Base-by-base conservation (phyloP, 1,140 invertebrate genomes). In the Hormaphis cornu region DNA sequence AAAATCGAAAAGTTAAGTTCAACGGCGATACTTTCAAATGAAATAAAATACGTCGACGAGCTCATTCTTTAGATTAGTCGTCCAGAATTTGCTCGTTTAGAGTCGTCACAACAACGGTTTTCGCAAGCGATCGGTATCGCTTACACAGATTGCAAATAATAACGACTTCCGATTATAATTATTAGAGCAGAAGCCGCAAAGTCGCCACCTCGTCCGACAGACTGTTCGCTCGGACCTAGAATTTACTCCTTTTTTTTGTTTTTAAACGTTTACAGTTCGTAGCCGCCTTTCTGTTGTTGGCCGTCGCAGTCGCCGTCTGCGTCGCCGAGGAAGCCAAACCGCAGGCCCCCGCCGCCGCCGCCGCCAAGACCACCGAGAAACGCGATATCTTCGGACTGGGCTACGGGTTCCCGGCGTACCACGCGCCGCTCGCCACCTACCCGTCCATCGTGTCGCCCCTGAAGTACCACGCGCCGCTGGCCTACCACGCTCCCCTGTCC, bases 381-480 rank as follows among this genome's bases (percentile, higher is more conserved):
- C 61, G 61, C 14, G n/a, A 18, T n/a, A 18, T 50, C 28, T 66
- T 50, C 42, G 61, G 61, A 30, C 18, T 66, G n/a, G 61, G 61
- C 3, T 48, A 48, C n/a, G 61, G 61, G 0, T 66, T 33, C 16
- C 44, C 61, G 0, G 44, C 28, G 0, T 63, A 28, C 24, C 37
- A 42, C 42, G 42, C 58, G 4, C 58, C 58, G 0, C 40, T 63
- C 9, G 4, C 58, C 58, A 0, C 40, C 46, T 5, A 18, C 24
- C 26, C 61, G 2, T 35, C 61, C 6, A n/a, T 50, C 14, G 3
- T 66, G 2, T 66, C 61, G 28, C 61, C 61, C 22, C 12, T 66
- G 12, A 66, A 66, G 24, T 66, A 66, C 28, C 40, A 66, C 44
- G 44, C 61, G 0, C 61, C 61, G 7, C 14, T 33, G 10, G 48